Evolutionary conservation across 2,888 invertebrate genomes (phyloP), one percentile per base, ranked within the genome.

Genomic region (Napeogenes sylphis): DNA sequence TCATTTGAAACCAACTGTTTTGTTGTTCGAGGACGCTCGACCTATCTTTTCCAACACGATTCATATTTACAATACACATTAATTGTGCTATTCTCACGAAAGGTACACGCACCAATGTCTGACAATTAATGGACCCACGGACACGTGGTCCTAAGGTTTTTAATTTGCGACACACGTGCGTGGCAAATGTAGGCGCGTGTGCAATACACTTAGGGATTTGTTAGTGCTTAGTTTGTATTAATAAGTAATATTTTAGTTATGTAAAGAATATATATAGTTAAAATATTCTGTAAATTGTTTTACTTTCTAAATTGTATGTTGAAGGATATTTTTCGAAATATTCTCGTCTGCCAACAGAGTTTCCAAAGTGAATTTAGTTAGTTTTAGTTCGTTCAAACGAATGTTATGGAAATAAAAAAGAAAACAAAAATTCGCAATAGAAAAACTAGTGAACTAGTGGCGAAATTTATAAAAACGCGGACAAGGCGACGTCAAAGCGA

Each of bases 101-200:
- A 70, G 79, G 81, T 74, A 73, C 70, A 66, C 64, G 73, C 70
- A 63, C 72, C 70, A 70, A 76, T 79, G 74, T 76, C 75, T 71
- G 78, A 80, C 86, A 82, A 86, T 85, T 85, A 86, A 86, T 84
- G 84, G 81, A 79, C 79, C 77, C 76, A 73, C 75, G 66, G 65
- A 62, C 72, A 74, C 70, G 72, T 67, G 75, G 51, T 60, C 62
- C 73, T 85, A 85, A 84, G 83, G 83, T 83, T 87, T 88, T 87
- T 85, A 87, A 87, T 89, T 90, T 84, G 81, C 80, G 71, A 68
- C 73, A 77, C 89, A 87, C 89, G 89, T 87, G 89, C 87, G 75
- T 75, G 74, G 63, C 85, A 82, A 84, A 85, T 81, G 80, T 67
- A 67, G 83, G 71, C 86, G 84, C 87, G 90, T 85, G 89, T 79